These are phyloP conservation scores for Hypolimnas misippus DNA, from an alignment of 2,888 invertebrate genomes.

Conservation along the genomic window DNA sequence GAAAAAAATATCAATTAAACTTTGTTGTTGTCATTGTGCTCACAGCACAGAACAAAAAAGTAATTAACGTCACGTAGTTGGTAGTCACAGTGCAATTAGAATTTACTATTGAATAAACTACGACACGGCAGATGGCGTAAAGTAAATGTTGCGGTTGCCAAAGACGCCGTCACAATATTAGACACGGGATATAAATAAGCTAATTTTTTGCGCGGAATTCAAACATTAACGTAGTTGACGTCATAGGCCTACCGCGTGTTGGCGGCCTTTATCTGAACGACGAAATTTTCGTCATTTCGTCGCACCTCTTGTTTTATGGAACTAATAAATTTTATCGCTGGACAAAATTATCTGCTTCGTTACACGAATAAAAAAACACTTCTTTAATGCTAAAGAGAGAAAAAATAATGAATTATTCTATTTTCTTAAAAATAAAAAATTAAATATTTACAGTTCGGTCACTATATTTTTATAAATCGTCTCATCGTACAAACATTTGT, in stretches of 20 bases:
- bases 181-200: constrained; percentile 7
- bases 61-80: background rate
- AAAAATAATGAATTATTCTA: too few species aligned
- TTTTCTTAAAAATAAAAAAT: too few species aligned
- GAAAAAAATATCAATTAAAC: background rate
- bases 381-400: too few species aligned
- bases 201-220: constrained; percentile 11
- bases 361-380: too few species aligned
- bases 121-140: constrained; percentile 7
- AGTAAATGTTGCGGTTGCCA: constrained; percentile 7
- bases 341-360: background rate
- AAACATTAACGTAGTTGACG: constrained; percentile 1
- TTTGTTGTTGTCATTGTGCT: background rate
- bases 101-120: constrained; percentile 4
- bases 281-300: constrained; percentile 8
- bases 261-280: background rate
- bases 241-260: constrained; percentile 5
- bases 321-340: background rate
- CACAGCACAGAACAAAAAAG: background rate
- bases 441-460: too few species aligned
- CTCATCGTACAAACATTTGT: too few species aligned
- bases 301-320: background rate
- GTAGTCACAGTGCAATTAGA: background rate
- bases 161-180: constrained; percentile 5
- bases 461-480: too few species aligned